Evolutionary conservation across 2,113 vertebrate genomes (phyloP), one percentile per base, ranked within the genome.

Genomic region (Megaleporinus macrocephalus): DNA sequence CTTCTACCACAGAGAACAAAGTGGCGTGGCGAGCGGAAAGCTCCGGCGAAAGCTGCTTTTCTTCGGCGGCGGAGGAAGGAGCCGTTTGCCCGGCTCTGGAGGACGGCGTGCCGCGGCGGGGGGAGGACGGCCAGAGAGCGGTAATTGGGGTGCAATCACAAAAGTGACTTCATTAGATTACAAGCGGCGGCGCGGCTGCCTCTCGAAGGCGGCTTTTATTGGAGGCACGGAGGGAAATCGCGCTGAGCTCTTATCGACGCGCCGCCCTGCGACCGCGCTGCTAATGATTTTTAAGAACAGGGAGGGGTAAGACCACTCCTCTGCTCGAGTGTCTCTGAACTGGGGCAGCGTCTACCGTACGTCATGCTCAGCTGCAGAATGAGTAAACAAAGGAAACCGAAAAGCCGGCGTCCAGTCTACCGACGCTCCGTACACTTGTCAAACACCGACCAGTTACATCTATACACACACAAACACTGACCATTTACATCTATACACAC

Each of bases 91-190:
- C 15, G 49, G 49, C 16, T 51, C 18, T 51, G 49, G 49, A 26
- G 62, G 30, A 59, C 30, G 24, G 29, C 59, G 57, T 73, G 27
- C 41, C 30, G 2, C 27, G 26, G 24, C 24, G 76, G 74, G 18
- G 57, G 63, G n/a, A 53, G 13, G 49, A 18, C 75, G 24, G 41
- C 27, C 69, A 51, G 61, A 49, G 70, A 68, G 59, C 2, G 4
- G 59, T 81, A 73, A 81, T 68, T 85, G 62, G 75, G 26, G 59
- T 33, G 26, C 57, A 49, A 75, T 24, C 74, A 73, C 47, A 24
- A 77, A 71, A 62, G 69, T 44, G 57, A 61, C 55, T 70, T 82
- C 80, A 76, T 85, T 79, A 79, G 70, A 83, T 79, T 76, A 71
- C 65, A 79, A 30, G 15, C 80, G 15, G 18, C 59, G 59, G 49